Conservation (phyloP, 1,140 invertebrate genomes). For the Chironomus striatipennis region DNA sequence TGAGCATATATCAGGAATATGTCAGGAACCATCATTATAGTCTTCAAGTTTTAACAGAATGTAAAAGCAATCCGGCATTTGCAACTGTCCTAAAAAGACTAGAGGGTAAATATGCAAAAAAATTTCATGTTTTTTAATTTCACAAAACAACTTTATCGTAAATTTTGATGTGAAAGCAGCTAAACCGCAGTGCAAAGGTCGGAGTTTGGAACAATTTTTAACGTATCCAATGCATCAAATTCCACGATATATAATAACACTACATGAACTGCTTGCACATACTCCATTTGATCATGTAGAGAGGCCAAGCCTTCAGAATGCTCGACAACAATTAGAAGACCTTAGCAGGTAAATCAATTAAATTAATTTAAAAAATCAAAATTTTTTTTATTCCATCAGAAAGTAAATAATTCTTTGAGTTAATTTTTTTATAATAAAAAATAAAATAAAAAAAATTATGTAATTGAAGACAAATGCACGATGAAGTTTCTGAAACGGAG, state of each 20-base stretch:
- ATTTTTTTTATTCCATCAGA: no score
- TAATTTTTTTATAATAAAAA: no score
- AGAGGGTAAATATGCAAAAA: constrained; percentile 42
- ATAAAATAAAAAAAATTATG: no score
- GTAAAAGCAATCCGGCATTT: constrained; percentile 74
- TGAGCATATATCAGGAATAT: constrained; percentile 92
- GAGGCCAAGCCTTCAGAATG: constrained; percentile 78
- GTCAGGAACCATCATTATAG: constrained; percentile 90
- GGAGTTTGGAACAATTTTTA: constrained; percentile 81
- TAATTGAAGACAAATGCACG: constrained; percentile 51
- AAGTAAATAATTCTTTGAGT: no score
- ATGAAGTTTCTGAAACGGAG: constrained; percentile 89
- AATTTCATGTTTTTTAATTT: not conserved
- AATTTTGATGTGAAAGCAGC: constrained; percentile 39
- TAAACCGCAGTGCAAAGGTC: constrained; percentile 74
- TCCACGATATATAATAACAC: constrained; percentile 83
- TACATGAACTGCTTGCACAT: constrained; percentile 84
- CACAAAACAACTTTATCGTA: not conserved
- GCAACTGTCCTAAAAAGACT: constrained; percentile 68
- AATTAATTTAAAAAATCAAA: no score
- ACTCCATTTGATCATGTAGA: constrained; percentile 94
- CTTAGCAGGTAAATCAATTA: constrained; percentile 53
- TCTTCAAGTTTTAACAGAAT: constrained; percentile 88
- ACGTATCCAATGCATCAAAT: constrained; percentile 96
- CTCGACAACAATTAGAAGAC: constrained; percentile 80